These are phyloP conservation scores for Forbesichthys papilliferus DNA, from an alignment of 2,113 vertebrate genomes.

Conservation along the genomic window DNA sequence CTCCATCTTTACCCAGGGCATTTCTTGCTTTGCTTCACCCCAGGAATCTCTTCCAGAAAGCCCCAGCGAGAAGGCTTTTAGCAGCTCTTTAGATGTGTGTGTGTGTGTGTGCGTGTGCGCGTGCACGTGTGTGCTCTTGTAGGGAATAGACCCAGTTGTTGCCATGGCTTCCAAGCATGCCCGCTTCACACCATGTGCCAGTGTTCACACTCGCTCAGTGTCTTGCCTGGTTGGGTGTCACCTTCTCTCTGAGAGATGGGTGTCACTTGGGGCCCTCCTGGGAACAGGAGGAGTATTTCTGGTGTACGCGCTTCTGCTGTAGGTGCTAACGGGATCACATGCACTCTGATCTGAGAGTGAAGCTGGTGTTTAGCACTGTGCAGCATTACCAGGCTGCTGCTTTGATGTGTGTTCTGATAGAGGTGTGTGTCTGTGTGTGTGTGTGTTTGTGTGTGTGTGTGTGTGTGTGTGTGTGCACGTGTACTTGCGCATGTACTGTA, in stretches of 20 bases:
- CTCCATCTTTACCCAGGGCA: conserved; percentile 67
- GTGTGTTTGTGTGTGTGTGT: conserved; percentile 61
- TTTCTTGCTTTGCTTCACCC: conserved; percentile 63
- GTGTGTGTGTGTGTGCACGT: conserved; percentile 18
- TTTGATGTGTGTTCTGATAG: conserved; percentile 73
- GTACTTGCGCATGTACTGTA: neutral
- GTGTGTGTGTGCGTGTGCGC: neutral
- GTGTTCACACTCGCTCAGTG: conserved; percentile 47
- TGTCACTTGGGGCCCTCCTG: conserved; percentile 20
- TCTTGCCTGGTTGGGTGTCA: conserved; percentile 37
- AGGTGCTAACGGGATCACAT: conserved; percentile 59
- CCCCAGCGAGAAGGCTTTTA: conserved; percentile 68
- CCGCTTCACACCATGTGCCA: conserved; percentile 52
- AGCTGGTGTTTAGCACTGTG: conserved; percentile 72
- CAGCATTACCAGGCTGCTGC: conserved; percentile 56
- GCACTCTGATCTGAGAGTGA: conserved; percentile 67
- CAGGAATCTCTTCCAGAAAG: conserved; percentile 70
- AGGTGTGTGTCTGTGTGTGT: conserved; percentile 49
- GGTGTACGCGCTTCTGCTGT: conserved; percentile 38
- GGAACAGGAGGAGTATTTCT: conserved; percentile 27
- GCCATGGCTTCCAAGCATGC: conserved; percentile 58
- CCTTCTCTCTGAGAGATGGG: conserved; percentile 13
- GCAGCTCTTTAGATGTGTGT: conserved; percentile 63
- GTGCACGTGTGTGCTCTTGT: too few species aligned
- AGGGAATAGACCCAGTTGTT: conserved; percentile 45